Percentiles rank a stretch among this genome's conserved stretches.
Conservation (phyloP, 2,888 invertebrate genomes). For the Syrista parreyssii region DNA sequence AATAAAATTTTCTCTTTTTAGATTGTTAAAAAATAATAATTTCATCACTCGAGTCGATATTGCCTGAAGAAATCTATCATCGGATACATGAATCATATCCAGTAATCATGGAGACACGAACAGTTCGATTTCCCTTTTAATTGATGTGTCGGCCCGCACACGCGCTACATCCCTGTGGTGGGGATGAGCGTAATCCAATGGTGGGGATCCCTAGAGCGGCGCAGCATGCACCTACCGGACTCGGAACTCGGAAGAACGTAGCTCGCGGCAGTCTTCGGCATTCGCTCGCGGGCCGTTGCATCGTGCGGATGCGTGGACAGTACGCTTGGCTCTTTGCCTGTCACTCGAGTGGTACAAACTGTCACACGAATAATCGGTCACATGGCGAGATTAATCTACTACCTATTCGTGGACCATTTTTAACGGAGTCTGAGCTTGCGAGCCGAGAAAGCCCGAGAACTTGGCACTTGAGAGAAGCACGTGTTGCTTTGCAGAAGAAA, state of each 20-base stretch:
- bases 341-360: neutral
- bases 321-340: neutral
- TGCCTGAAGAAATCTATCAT: neutral
- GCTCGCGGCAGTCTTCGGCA: conserved; percentile 30
- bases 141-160: neutral
- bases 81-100: neutral
- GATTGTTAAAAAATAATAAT: neutral
- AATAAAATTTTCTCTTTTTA: neutral
- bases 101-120: neutral
- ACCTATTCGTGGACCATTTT: neutral
- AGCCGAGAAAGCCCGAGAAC: neutral
- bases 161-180: conserved; percentile 7
- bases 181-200: conserved; percentile 24
- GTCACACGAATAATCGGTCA: neutral
- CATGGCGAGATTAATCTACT: neutral
- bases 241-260: conserved; percentile 46
- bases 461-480: neutral
- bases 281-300: conserved; percentile 42
- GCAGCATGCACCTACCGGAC: conserved; percentile 31
- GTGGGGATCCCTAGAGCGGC: conserved; percentile 4
- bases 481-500: neutral
- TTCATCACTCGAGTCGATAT: neutral
- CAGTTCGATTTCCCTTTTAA: neutral
- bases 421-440: neutral
- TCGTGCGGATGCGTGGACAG: conserved; percentile 20